Base-by-base conservation (phyloP, 2,888 invertebrate genomes). In the Coenonympha glycerion region DNA sequence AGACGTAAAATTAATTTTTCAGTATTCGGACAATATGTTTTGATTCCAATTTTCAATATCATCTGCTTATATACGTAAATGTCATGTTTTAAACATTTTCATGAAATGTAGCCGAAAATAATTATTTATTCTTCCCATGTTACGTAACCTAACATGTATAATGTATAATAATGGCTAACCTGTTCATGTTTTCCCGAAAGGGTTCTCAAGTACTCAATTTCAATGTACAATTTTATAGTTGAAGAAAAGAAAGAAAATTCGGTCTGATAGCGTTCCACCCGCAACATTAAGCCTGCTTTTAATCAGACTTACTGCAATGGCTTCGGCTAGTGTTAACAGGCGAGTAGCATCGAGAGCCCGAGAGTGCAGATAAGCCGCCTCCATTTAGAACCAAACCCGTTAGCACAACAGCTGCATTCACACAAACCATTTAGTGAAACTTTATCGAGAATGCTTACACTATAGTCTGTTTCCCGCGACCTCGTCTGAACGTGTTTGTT, bases 281-380 rank as follows among this genome's bases (percentile, higher is more conserved):
- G 26, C 6, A 37, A 31, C 31, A 34, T 40, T 26, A 46, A 46
- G 36, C 37, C 36, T 46, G 46, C 37, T 37, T 49, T 49, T 49
- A 42, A 37, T 42, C 42, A 49, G 42, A 49, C 40, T 49, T 42
- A 42, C 33, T 19, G 30, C 21, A 42, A 36, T 48, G 18, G 48
- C 36, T 41, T 49, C 41, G 41, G 41, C 15, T 41, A 49, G 34
- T 49, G 42, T 42, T 49, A 48, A 41, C 34, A 48, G 26, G 24
- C 40, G 26, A 40, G 39, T 30, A 22, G 48, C 24, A 24, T 26
- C 26, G 24, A 31, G 24, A 31, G 9, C 31, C 33, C 48, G 41
- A 24, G 33, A 41, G 36, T 37, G 24, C 30, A 49, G 37, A 45
- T 49, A 45, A 39, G 37, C 44, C 21, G 42, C 49, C 28, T 37